Conservation (phyloP, 1,140 invertebrate genomes). For the Oscheius sp. region DNA sequence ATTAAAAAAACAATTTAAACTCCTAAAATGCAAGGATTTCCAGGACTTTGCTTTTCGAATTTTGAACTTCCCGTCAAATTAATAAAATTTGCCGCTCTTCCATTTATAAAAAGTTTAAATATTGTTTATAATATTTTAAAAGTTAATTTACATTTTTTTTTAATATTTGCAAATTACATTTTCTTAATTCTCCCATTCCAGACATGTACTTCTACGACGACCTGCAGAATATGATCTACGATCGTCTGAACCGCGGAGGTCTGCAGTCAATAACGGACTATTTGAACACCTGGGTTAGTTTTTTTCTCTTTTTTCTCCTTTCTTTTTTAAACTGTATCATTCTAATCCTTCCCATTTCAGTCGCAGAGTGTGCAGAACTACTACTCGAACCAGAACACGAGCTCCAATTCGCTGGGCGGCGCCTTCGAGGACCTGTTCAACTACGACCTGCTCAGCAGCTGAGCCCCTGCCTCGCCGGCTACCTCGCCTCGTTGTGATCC, state of each 20-base stretch:
- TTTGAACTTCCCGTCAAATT: too few relatives aligned
- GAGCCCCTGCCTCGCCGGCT: not conserved
- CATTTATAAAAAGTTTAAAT: too few relatives aligned
- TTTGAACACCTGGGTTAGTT: conserved; percentile 39
- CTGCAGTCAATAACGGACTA: conserved; percentile 32
- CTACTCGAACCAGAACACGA: not conserved
- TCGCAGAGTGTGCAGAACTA: not conserved
- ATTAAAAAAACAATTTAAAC: too few relatives aligned
- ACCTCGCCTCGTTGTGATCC: not conserved
- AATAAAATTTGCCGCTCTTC: too few relatives aligned
- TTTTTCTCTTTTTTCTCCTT: not conserved
- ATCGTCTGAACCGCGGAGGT: conserved; percentile 27
- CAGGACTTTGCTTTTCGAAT: too few relatives aligned
- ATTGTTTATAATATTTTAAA: too few relatives aligned
- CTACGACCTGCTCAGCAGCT: conserved; percentile 1
- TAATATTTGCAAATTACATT: not conserved
- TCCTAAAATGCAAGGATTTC: too few relatives aligned
- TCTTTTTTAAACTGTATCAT: not conserved
- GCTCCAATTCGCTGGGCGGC: not conserved
- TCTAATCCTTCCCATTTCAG: not conserved
- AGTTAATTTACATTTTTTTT: not conserved
- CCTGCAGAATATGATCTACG: conserved; percentile 38
- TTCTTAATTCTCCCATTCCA: not conserved
- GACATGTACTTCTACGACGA: conserved; percentile 44
- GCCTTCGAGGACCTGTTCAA: conserved; percentile 4